Evolutionary conservation across 2,888 invertebrate genomes (phyloP).

Genomic region (Noctuana brunneofusca): DNA sequence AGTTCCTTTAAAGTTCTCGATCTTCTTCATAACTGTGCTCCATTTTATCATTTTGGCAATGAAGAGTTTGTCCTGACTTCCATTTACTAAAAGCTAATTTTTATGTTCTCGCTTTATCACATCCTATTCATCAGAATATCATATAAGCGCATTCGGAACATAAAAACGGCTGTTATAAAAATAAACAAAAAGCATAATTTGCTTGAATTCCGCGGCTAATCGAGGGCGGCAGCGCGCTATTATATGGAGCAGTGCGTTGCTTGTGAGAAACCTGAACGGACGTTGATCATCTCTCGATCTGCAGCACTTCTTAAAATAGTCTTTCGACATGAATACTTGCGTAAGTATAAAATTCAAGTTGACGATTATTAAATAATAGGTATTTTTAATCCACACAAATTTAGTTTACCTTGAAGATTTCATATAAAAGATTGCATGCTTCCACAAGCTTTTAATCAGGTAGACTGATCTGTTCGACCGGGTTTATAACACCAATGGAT

Average conservation of each 20-base stretch:
- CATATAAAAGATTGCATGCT: background rate
- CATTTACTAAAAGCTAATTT: background rate
- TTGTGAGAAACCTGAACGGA: background rate
- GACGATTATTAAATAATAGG: background rate
- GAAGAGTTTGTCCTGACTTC: too few relatives aligned
- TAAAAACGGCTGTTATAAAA: background rate
- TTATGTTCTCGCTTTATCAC: background rate
- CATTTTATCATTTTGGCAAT: background rate
- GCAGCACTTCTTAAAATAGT: background rate
- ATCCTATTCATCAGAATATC: background rate
- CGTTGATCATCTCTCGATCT: background rate
- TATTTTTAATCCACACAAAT: background rate
- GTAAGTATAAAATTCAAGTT: slow-evolving; percentile 4
- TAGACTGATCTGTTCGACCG: too few relatives aligned
- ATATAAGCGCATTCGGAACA: background rate
- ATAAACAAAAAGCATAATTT: slow-evolving; percentile 10
- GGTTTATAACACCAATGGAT: too few relatives aligned
- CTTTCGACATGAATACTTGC: background rate
- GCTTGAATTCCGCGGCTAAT: background rate
- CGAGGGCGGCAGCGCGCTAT: background rate
- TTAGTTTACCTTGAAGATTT: too few relatives aligned
- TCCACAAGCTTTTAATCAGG: too few relatives aligned
- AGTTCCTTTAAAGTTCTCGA: too few relatives aligned
- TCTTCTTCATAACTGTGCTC: too few relatives aligned
- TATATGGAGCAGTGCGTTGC: background rate